Conservation (phyloP, 1,140 invertebrate species). For the Drosophila ironensis region DNA sequence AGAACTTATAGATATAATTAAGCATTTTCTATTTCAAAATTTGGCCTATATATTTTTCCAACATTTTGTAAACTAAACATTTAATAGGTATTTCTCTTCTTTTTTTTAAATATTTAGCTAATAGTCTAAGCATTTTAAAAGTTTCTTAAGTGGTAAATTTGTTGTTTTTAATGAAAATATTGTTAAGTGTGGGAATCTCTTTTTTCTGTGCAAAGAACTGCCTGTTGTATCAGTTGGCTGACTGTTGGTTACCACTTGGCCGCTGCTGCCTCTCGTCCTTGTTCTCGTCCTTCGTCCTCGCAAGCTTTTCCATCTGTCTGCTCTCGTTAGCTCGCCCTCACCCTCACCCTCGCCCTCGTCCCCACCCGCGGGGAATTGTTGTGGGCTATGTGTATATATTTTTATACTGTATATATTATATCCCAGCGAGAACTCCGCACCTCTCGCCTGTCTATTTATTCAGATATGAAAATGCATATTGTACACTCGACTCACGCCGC, state of each 20-base stretch:
- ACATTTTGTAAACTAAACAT: too few relatives aligned
- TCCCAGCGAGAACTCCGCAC: constrained; percentile 22
- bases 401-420: not conserved
- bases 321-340: constrained; percentile 7
- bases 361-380: constrained; percentile 18
- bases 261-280: constrained; percentile 11
- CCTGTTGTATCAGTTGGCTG: constrained; percentile 54
- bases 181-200: too few relatives aligned
- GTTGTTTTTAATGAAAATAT: too few relatives aligned
- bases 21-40: too few relatives aligned
- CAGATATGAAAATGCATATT: constrained; percentile 71
- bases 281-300: constrained; percentile 10
- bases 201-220: not conserved
- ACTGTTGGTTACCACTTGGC: constrained; percentile 71
- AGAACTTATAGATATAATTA: too few relatives aligned
- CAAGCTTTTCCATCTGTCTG: constrained; percentile 41
- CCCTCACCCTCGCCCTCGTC: not conserved
- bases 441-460: constrained; percentile 31
- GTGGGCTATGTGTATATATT: constrained; percentile 1
- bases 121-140: too few relatives aligned
- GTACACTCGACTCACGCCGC: constrained; percentile 61
- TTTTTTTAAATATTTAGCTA: too few relatives aligned
- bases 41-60: too few relatives aligned
- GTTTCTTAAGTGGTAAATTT: too few relatives aligned
- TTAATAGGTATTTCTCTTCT: too few relatives aligned